Evolutionary conservation across 2,888 invertebrate species (phyloP).

Genomic region (Diaphora mendica): DNA sequence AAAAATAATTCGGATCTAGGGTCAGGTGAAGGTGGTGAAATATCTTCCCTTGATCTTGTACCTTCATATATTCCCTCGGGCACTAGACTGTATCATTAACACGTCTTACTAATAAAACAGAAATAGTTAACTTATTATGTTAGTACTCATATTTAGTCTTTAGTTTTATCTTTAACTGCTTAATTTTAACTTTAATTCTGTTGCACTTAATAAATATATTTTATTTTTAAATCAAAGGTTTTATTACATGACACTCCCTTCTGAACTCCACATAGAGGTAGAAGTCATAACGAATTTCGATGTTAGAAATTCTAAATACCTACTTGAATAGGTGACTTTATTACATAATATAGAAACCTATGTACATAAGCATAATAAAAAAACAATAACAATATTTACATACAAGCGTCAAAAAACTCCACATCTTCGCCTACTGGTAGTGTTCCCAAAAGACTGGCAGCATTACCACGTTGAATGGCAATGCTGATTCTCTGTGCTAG

Average conservation of each 20-base stretch:
- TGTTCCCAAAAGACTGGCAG: too few species aligned
- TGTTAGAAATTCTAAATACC: too few species aligned
- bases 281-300: too few species aligned
- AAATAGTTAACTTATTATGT: background rate
- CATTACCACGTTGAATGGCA: too few species aligned
- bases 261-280: background rate
- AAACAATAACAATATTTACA: too few species aligned
- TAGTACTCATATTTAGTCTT: background rate
- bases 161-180: background rate
- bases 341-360: too few species aligned
- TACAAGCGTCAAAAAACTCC: too few species aligned
- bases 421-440: too few species aligned
- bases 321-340: background rate
- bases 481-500: too few species aligned
- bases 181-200: background rate
- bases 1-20: conserved; percentile 27
- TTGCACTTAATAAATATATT: background rate
- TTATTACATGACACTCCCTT: background rate
- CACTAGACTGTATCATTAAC: background rate
- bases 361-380: too few species aligned
- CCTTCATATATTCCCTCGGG: conserved; percentile 1
- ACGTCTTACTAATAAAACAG: background rate
- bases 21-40: conserved; percentile 1
- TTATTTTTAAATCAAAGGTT: background rate
- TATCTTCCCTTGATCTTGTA: conserved; percentile 4